Evolutionary conservation across 2,888 invertebrate species (phyloP), one percentile per base, ranked within the genome.

Genomic region (Copidosoma aretas): DNA sequence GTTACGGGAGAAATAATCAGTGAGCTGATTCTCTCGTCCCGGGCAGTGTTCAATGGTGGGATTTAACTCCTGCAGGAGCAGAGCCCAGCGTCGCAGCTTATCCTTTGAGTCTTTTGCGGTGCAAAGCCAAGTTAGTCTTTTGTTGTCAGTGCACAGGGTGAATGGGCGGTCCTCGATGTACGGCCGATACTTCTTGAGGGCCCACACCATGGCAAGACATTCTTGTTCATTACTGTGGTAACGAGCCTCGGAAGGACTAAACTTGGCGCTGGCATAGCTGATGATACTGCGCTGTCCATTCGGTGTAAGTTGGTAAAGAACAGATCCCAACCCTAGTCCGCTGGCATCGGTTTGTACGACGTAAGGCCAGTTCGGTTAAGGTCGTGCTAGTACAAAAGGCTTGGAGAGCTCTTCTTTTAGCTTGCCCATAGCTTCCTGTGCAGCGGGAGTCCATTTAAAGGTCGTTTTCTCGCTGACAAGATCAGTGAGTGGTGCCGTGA

Each of bases 191-290:
- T 53, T 21, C 39, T 70, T 69, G 1, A 67, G 58, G 0, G 64
- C 63, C 68, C 68, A 71, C 8, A 66, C 19, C 1, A 71, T 49
- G 1, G 71, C 67, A 5, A 71, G 41, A 49, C 61, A 67, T 25
- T 72, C 70, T 49, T 68, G 72, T 24, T 72, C 70, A n/a, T 71
- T 71, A 54, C 60, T 49, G 19, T 71, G 72, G 54, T 74, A 73
- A 0, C 65, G 51, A 14, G 46, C 43, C 51, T 74, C 70, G 0
- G 70, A 59, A 0, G 53, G 32, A 10, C 46, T 59, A 53, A 74
- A 71, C 46, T 73, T 71, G 0, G 73, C 71, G 52, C 72, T 73
- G 4, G 73, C 67, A 49, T 71, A 75, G 5, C 24, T 24, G 62
- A 32, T 32, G 32, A 32, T 32, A 32, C 32, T 32, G 32, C 8